Base-by-base conservation (phyloP, 2,888 invertebrate genomes). In the Ochlodes sylvanus region DNA sequence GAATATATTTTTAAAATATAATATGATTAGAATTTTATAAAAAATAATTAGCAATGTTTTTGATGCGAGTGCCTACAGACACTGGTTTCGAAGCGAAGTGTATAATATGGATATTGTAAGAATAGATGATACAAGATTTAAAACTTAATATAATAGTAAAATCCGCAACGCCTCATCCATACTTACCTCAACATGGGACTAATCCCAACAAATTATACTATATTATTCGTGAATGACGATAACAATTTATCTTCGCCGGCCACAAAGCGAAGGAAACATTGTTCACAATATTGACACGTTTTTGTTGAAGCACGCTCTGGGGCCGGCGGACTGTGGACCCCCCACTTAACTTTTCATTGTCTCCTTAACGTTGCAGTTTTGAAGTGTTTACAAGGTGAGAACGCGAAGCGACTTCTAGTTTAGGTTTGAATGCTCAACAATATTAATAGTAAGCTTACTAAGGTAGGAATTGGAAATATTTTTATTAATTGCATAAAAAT, bases 231-330 rank as follows among this genome's bases (percentile, higher is more conserved):
- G 82, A 88, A 87, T 77, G 75, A 84, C 83, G 75, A 83, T 75
- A 85, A 86, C 86, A 87, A 92, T 93, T 92, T 88, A 92, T 93
- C 92, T 90, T 86, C 82, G 70, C 84, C 73, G 74, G 78, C 89
- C 92, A 93, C 91, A 93, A 92, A 87, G 79, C 83, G 84, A 82
- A 83, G 86, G 87, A 87, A 88, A 88, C 84, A 88, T 89, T 92
- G 90, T 92, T 86, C 90, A 89, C 83, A 91, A 89, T 89, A 92
- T 92, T 92, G 91, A 92, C 90, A 88, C 87, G 87, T 91, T 90
- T 91, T 90, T 90, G 86, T 89, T 82, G 79, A 77, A 77, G 42
- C 66, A 81, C 75, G 73, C 78, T 78, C 75, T 77, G 78, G 88
- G 87, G 87, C 85, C 82, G 74, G 71, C 71, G 74, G 88, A 90